Evolutionary conservation across 2,797 vertebrate species (phyloP).

Genomic region (Nyctalus aviator): DNA sequence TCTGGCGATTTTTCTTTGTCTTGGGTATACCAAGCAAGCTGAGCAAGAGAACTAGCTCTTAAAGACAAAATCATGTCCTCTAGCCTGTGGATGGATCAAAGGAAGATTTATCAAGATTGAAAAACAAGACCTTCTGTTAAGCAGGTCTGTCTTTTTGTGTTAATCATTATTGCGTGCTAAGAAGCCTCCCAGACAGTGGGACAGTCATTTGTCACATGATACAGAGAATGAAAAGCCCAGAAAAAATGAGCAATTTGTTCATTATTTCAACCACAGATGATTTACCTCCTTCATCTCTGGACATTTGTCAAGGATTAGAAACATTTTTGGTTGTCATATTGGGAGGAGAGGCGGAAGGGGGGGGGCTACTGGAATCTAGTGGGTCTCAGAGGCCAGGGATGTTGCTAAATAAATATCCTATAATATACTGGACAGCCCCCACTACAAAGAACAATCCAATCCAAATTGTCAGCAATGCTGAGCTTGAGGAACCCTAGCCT

Average conservation of each 20-base stretch:
- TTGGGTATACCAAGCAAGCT: neutral
- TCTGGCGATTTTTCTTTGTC: neutral
- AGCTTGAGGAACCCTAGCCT: neutral
- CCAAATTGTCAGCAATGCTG: neutral
- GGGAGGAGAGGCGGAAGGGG: rapidly evolving
- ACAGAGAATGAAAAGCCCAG: neutral
- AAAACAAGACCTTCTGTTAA: neutral
- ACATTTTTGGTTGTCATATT: neutral
- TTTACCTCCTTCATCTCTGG: neutral
- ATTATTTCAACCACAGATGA: neutral
- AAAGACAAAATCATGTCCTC: neutral
- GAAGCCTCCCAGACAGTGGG: neutral
- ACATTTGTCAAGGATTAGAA: neutral
- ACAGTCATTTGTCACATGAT: neutral
- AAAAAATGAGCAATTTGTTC: neutral
- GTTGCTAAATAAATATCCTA: neutral
- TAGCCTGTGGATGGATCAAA: constrained; percentile 2
- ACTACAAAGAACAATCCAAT: neutral
- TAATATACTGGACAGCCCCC: neutral
- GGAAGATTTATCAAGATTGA: neutral
- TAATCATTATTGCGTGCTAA: neutral
- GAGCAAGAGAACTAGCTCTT: constrained; percentile 19
- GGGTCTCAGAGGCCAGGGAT: neutral
- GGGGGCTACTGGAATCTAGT: neutral
- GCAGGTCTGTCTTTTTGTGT: neutral